Percentiles rank a stretch among this genome's conserved stretches.
These are phyloP conservation scores for Drosophila anomalata DNA, from an alignment of 2,888 invertebrate species.

Conservation along the genomic window DNA sequence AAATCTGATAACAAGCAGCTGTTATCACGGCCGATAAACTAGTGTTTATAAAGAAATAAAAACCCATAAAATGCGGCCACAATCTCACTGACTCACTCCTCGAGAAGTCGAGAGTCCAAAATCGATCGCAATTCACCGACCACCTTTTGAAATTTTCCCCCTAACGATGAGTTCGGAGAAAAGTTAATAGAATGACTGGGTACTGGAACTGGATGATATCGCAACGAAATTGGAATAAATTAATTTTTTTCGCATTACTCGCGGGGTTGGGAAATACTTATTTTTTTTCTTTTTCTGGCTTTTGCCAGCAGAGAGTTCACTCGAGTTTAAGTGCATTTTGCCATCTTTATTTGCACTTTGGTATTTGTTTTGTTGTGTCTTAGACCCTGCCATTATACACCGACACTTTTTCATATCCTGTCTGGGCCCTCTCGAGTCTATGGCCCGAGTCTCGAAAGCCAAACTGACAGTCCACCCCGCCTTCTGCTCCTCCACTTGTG, in stretches of 20 bases:
- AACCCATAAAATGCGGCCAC: constrained; percentile 8
- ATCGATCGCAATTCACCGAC: constrained; percentile 1
- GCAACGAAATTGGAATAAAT: constrained; percentile 2
- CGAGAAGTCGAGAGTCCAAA: constrained; percentile 11
- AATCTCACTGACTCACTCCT: constrained; percentile 19
- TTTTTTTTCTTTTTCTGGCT: constrained; percentile 24
- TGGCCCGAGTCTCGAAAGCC: constrained; percentile 48
- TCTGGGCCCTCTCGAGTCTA: constrained; percentile 56
- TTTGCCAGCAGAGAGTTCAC: constrained; percentile 62
- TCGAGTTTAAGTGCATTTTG: constrained; percentile 78
- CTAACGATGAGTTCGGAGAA: constrained; percentile 12
- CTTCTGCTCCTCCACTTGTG: constrained; percentile 8
- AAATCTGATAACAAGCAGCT: constrained; percentile 28
- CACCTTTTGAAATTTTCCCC: constrained; percentile 5
- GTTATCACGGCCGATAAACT: constrained; percentile 30
- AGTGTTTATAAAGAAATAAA: constrained; percentile 17
- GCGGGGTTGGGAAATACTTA: background rate
- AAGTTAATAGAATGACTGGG: background rate
- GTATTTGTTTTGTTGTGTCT: constrained; percentile 59
- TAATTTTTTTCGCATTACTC: constrained; percentile 4
- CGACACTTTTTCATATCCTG: constrained; percentile 78
- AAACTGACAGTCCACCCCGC: constrained; percentile 66
- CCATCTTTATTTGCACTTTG: constrained; percentile 71
- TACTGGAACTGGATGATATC: background rate
- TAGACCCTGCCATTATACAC: constrained; percentile 68